Conservation (phyloP, 2,888 invertebrate genomes). For the Notocelia uddmanniana region DNA sequence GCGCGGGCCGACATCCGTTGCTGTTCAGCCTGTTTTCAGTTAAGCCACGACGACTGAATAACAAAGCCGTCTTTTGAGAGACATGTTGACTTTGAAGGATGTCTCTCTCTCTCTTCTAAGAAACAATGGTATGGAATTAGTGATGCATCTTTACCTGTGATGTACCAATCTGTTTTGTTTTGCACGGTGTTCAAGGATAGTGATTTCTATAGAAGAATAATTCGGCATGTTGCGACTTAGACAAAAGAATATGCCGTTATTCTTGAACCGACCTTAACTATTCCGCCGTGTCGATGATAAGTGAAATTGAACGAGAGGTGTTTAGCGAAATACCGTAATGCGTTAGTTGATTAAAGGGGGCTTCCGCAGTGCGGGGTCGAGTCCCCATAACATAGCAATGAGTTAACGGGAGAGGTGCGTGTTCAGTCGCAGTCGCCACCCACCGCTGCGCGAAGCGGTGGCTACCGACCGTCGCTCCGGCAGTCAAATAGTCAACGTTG, state of each 20-base stretch:
- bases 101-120: conserved; percentile 55
- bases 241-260: conserved; percentile 31
- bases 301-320: conserved; percentile 50
- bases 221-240: conserved; percentile 9
- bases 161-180: conserved; percentile 19
- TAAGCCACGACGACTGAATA: conserved; percentile 65
- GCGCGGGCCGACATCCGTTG: conserved; percentile 73
- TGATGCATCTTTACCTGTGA: conserved; percentile 51
- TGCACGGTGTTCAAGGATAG: conserved; percentile 10
- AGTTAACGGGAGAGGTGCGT: conserved; percentile 84
- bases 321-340: conserved; percentile 62
- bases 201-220: conserved; percentile 10
- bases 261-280: conserved; percentile 18
- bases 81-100: conserved; percentile 68
- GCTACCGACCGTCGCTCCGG: conserved; percentile 66
- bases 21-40: conserved; percentile 78
- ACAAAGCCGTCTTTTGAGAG: conserved; percentile 65
- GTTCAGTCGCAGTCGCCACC: conserved; percentile 79
- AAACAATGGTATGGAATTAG: conserved; percentile 62
- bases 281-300: conserved; percentile 42
- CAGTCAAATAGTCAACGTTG: conserved; percentile 82
- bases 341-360: conserved; percentile 62
- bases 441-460: conserved; percentile 81
- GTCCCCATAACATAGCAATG: conserved; percentile 81
- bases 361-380: conserved; percentile 77